Evolutionary conservation across 2,888 invertebrate genomes (phyloP).

Genomic region (Drosophila niveifrons): DNA sequence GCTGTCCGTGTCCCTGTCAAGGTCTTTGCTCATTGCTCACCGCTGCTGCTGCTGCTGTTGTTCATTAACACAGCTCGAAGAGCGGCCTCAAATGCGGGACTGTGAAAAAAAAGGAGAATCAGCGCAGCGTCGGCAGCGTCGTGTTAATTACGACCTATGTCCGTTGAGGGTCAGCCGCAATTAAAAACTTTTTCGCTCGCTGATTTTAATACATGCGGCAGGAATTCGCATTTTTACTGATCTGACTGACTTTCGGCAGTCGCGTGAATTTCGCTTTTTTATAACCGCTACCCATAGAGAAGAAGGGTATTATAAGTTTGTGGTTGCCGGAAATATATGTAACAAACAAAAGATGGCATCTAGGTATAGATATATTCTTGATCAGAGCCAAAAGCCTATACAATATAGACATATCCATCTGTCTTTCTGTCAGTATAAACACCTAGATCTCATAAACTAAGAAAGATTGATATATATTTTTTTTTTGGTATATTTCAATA

Average conservation of each 20-base stretch:
- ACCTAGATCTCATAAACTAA: too few relatives aligned
- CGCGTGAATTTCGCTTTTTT: background rate
- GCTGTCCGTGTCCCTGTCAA: conserved; percentile 25
- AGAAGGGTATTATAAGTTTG: too few relatives aligned
- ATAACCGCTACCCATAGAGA: too few relatives aligned
- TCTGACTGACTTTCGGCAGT: conserved; percentile 19
- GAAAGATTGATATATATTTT: too few relatives aligned
- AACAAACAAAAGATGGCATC: too few relatives aligned
- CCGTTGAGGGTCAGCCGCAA: conserved; percentile 60
- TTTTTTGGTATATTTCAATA: too few relatives aligned
- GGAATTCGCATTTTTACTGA: conserved; percentile 5
- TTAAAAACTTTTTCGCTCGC: conserved; percentile 62
- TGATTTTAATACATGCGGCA: conserved; percentile 22
- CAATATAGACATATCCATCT: too few relatives aligned
- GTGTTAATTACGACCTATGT: conserved; percentile 72
- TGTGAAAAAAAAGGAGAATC: too few relatives aligned
- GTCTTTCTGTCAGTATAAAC: too few relatives aligned
- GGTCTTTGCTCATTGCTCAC: conserved; percentile 28
- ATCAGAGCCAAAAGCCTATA: too few relatives aligned
- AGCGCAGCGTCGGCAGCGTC: conserved; percentile 39
- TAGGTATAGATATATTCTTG: too few relatives aligned
- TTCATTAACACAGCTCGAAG: conserved; percentile 29
- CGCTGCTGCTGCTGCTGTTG: conserved; percentile 10
- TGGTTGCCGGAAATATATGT: too few relatives aligned
- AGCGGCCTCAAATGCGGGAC: background rate